Evolutionary conservation across 1,140 invertebrate genomes (phyloP), one percentile per base, ranked within the genome.

Genomic region (Pachypeltis micranthus): DNA sequence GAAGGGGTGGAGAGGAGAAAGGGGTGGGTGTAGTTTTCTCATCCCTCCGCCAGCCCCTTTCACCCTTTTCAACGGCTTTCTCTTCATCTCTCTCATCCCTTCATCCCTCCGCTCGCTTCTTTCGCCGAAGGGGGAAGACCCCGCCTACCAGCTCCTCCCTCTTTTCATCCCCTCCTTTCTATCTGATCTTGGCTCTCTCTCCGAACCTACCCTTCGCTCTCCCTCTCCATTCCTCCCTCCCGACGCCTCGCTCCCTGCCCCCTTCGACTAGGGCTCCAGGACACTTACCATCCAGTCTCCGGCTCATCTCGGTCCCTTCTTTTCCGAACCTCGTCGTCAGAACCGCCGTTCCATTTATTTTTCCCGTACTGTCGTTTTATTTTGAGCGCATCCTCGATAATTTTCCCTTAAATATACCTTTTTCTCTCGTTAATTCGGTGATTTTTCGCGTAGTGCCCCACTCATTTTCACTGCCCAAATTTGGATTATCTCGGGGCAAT

Each of bases 141-240:
- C 47, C 47, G 47, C 47, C 47, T 51, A 51, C 47, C 34, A n/a
- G 7, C 47, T 51, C 47, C 47, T 51, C 47, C 47, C 47, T 51
- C 47, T 39, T 51, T 51, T 51, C 47, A 51, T 51, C 47, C 47
- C 47, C 19, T 21, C 47, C 47, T 21, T 21, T 21, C 47, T 51
- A 51, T 51, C 47, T 51, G 47, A 51, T 51, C 47, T 51, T 39
- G 7, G 34, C 7, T 39, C n/a, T 39, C 34, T 39, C 34, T n/a
- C n/a, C n/a, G n/a, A n/a, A n/a, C 34, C 7, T 39, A 10, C 34
- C n/a, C 34, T n/a, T n/a, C n/a, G 34, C 34, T 39, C 34, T 39
- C 34, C 34, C 7, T 7, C n/a, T 39, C 34, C 34, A n/a, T 7
- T 10, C 47, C 7, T 21, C 23, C 4, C 47, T 3, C 47, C 21